Base-by-base conservation (phyloP, 2,113 vertebrate species). In the Eurystomus gularis region DNA sequence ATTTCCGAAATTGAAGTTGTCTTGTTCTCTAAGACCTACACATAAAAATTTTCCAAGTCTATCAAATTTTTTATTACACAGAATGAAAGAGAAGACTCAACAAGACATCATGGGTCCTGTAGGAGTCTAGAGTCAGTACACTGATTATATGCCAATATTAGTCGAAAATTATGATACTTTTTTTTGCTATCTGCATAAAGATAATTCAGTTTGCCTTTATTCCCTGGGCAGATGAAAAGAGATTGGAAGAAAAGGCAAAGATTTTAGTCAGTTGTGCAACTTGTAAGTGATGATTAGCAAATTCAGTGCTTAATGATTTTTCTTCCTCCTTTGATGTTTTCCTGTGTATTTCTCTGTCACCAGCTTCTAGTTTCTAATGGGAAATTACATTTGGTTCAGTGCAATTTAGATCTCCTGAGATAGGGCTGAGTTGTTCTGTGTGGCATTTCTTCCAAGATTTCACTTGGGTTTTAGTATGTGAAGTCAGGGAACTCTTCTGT, bases 271-370 rank as follows among this genome's bases (percentile, higher is more conserved):
- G 35, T 62, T 75, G 46, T 29, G 51, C 68, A 88, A 85, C 85
- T 91, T 88, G 54, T 89, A 93, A 94, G 62, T 33, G 75, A 61
- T 55, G 82, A 93, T 95, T 86, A 95, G 75, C 39, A 83, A 95
- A 94, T 95, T 72, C 79, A 68, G 46, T 52, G 68, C 85, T 90
- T 93, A 90, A 92, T 96, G 94, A 71, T 82, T 94, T 96, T 94
- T 86, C 82, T 81, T 90, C 55, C 33, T 73, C 33, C 31, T 94
- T 88, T 96, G 82, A 90, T 93, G 68, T 82, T 83, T 86, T 86
- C 49, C 68, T 62, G 18, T 88, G 78, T 31, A 51, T 91, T 95
- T 82, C 58, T 84, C 73, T 15, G 11, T 91, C 75, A 73, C 25
- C 55, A 93, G 11, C 58, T 73, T 82, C 65, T 91, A 6, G 13